These are phyloP conservation scores for Oxygymnocypris stewartii DNA, from an alignment of 2,113 vertebrate genomes.

Conservation along the genomic window DNA sequence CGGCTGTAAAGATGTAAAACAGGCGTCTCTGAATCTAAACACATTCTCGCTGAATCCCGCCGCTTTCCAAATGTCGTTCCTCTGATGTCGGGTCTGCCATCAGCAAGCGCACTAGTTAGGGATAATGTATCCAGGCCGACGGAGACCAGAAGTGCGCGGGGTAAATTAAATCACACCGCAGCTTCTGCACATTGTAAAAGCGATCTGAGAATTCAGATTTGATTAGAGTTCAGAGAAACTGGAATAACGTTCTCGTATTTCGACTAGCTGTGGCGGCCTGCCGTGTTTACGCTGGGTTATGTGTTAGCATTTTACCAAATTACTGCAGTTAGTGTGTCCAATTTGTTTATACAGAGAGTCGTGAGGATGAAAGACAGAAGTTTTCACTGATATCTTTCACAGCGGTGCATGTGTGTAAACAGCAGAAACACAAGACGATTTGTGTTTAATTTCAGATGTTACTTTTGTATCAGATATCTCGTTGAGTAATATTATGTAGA, in stretches of 20 bases:
- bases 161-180: neutral
- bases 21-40: constrained; percentile 26
- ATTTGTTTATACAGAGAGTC: neutral
- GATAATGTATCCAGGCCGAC: neutral
- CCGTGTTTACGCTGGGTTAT: neutral
- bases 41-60: neutral
- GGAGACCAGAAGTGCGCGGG: neutral
- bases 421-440: neutral
- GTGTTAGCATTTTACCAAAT: neutral
- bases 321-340: neutral
- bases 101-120: neutral
- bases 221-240: constrained; percentile 14
- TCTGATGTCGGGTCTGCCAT: neutral
- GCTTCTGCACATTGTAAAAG: constrained; percentile 30
- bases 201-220: constrained; percentile 22
- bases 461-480: neutral
- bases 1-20: constrained; percentile 10
- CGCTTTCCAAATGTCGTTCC: neutral
- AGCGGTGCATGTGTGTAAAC: neutral
- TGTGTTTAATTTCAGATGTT: neutral
- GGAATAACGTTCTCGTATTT: neutral
- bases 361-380: constrained; percentile 5
- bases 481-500: neutral
- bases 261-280: neutral
- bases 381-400: neutral